Evolutionary conservation across 2,888 invertebrate species (phyloP), one percentile per base, ranked within the genome.

Genomic region (Zaprionus bogoriensis): DNA sequence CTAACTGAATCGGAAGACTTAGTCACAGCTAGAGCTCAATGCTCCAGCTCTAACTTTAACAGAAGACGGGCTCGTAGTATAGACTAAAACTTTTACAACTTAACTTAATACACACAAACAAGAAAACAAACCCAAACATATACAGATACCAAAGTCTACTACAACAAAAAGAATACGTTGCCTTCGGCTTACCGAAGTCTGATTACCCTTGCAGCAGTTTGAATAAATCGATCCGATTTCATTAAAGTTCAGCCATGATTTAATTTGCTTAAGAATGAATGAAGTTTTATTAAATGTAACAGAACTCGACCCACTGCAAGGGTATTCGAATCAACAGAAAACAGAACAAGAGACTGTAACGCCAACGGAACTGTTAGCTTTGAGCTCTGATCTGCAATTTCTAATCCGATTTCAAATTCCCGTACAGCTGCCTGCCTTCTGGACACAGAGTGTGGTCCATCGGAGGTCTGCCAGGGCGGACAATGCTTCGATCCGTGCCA

Each of bases 401-500:
- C 36, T 73, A 70, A 74, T 53, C 22, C 41, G 3, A 19, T 36
- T 6, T 6, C 23, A 1, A 9, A 4, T 38, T 46, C 27, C 23
- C 12, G 90, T 91, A 67, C 82, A 95, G 95, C 95, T 73, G 93
- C 95, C 50, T 97, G 97, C 89, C 92, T 94, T 76, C 91, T 94
- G 30, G 94, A 96, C 85, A 93, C 94, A 75, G 97, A 97, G 91
- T 98, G 97, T 89, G 94, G 93, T 63, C 90, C 94, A 5, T 92
- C 93, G n/a, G 96, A 97, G 89, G 93, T 95, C 84, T 98, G 97
- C 87, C 92, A 94, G 51, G 94, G 94, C 87, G 96, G 96, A 0
- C 96, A 96, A 90, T 97, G 97, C 88, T 91, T 94, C 38, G 94
- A 96, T 90, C 95, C 96, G 14, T 97, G 97, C 88, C 93, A 94